Evolutionary conservation across 2,113 vertebrate genomes (phyloP).

Genomic region (Garra rufa): DNA sequence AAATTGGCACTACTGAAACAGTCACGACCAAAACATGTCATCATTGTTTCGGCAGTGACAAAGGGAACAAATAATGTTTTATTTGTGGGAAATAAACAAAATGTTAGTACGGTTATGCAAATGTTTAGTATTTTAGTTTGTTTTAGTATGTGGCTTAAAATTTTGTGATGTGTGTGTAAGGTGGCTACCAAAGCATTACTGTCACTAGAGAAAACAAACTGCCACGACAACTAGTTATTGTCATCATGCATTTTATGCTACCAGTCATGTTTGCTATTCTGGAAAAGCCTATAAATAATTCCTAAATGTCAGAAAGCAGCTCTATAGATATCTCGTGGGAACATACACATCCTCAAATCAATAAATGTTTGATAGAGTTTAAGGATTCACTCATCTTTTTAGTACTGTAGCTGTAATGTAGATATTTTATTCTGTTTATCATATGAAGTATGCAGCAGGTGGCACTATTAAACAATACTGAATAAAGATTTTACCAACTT

Average conservation of each 20-base stretch:
- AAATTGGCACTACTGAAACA: too few species aligned
- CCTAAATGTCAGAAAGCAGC: slow-evolving; percentile 49
- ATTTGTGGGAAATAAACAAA: too few species aligned
- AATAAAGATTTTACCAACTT: background rate
- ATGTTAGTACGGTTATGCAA: too few species aligned
- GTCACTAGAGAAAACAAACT: too few species aligned
- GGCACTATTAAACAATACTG: background rate
- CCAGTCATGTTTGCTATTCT: slow-evolving; percentile 17
- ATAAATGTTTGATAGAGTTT: slow-evolving; percentile 5
- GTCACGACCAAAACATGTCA: too few species aligned
- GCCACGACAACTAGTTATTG: too few species aligned
- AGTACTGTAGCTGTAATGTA: background rate
- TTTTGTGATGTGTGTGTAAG: too few species aligned
- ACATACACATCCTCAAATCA: slow-evolving; percentile 29
- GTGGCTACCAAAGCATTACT: too few species aligned
- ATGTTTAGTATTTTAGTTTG: too few species aligned
- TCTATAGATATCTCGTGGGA: slow-evolving; percentile 9
- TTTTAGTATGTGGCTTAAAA: too few species aligned
- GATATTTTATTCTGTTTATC: background rate
- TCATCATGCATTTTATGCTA: slow-evolving; percentile 44
- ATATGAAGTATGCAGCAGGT: background rate
- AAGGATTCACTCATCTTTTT: background rate
- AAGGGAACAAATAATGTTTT: too few species aligned
- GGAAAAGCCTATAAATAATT: slow-evolving; percentile 63
- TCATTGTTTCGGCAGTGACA: too few species aligned